Percentiles rank a stretch among this genome's conserved stretches.
Evolutionary conservation across 2,888 invertebrate genomes (phyloP).

Genomic region (Standfussiana lucernea): DNA sequence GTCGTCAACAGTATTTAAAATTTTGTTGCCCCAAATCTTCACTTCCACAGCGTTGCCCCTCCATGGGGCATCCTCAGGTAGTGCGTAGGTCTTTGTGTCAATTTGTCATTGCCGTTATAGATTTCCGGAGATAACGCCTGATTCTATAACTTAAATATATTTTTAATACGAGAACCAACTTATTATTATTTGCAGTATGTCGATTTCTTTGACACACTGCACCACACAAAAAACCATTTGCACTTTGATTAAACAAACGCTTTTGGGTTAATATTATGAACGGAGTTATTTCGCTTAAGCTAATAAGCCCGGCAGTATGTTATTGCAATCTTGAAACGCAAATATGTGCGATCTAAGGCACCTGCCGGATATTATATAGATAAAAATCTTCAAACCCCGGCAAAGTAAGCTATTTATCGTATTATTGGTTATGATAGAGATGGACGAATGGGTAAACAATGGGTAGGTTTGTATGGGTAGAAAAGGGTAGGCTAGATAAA

Average conservation of each 20-base stretch:
- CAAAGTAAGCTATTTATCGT: neutral
- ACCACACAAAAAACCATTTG: neutral
- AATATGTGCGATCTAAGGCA: slow-evolving; percentile 27
- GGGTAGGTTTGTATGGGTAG: neutral
- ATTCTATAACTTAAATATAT: neutral
- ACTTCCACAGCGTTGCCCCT: too few relatives aligned
- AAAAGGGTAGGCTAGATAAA: neutral
- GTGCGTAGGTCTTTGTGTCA: too few relatives aligned
- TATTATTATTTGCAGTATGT: too few relatives aligned
- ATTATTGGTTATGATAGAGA: neutral
- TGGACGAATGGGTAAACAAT: neutral
- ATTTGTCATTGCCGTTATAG: too few relatives aligned
- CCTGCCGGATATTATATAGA: slow-evolving; percentile 31
- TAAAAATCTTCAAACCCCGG: neutral
- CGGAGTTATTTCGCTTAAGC: slow-evolving; percentile 30
- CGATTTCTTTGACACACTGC: too few relatives aligned
- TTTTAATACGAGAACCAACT: too few relatives aligned
- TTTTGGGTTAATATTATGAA: neutral
- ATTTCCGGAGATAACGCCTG: neutral
- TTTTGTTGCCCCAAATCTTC: too few relatives aligned
- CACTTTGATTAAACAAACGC: slow-evolving; percentile 25
- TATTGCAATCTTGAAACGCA: slow-evolving; percentile 53
- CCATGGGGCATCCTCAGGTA: too few relatives aligned
- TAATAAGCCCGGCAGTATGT: slow-evolving; percentile 32
- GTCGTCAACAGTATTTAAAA: too few relatives aligned